Conservation (phyloP, 1,140 invertebrate genomes). For the Zophobas atratus region DNA sequence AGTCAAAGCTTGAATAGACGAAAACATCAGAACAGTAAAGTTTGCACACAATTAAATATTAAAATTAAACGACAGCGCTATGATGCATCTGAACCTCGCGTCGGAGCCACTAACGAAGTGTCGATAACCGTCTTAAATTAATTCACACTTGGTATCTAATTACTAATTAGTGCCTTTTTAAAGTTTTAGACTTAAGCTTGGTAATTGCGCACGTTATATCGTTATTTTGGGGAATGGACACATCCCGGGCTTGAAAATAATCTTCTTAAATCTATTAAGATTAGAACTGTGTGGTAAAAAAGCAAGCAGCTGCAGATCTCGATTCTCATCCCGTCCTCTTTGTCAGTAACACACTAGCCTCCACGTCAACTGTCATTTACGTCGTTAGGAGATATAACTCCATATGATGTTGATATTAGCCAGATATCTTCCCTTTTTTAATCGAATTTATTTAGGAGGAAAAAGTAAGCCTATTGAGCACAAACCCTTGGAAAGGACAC, state of each 20-base stretch:
- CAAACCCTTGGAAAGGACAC: neutral
- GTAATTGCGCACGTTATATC: neutral
- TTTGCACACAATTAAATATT: no score
- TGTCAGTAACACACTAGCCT: conserved; percentile 22
- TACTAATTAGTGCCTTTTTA: no score
- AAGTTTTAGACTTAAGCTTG: no score
- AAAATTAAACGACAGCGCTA: no score
- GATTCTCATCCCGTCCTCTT: conserved; percentile 23
- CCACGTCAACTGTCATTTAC: conserved; percentile 19
- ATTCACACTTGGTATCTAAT: no score
- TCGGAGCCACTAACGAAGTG: no score
- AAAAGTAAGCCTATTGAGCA: neutral
- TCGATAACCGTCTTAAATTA: no score
- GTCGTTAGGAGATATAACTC: conserved; percentile 13
- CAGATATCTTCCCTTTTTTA: conserved; percentile 3
- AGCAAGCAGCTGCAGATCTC: conserved; percentile 23
- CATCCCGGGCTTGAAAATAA: conserved; percentile 14
- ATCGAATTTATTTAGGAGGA: conserved; percentile 9
- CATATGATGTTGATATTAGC: conserved; percentile 12
- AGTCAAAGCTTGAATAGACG: no score
- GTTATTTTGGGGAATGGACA: neutral
- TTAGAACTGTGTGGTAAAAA: conserved; percentile 34
- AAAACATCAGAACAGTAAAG: no score
- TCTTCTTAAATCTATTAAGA: conserved; percentile 28
- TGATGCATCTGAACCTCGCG: no score